These are phyloP conservation scores for Biston stratarius DNA, from an alignment of 2,888 invertebrate species.

Conservation along the genomic window DNA sequence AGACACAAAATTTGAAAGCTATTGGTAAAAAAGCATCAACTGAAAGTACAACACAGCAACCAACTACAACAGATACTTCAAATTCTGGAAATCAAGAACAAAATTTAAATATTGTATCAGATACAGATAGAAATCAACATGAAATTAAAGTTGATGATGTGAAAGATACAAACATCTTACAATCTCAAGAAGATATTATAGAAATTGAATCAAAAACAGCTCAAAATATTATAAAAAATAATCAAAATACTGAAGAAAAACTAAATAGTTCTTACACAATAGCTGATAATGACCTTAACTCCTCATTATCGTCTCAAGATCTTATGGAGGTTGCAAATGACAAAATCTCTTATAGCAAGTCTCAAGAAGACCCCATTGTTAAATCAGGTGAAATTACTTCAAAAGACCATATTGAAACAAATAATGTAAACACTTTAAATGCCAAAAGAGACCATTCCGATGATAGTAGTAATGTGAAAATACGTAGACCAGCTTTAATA, in stretches of 20 bases:
- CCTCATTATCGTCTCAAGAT: conserved; percentile 56
- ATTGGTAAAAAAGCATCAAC: conserved; percentile 56
- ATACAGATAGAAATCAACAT: conserved; percentile 20
- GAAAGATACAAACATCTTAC: not conserved
- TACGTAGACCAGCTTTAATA: conserved; percentile 32
- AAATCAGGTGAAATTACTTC: conserved; percentile 11
- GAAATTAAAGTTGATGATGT: conserved; percentile 10
- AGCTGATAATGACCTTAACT: conserved; percentile 47
- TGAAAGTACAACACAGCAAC: conserved; percentile 33
- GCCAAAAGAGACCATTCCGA: conserved; percentile 7
- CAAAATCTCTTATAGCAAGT: conserved; percentile 22
- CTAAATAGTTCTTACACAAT: conserved; percentile 58
- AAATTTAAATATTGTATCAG: conserved; percentile 7
- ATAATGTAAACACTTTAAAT: not conserved
- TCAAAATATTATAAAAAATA: not conserved
- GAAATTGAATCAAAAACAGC: conserved; percentile 7
- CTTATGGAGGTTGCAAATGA: conserved; percentile 52
- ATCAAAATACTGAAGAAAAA: conserved; percentile 47
- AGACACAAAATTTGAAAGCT: conserved; percentile 67
- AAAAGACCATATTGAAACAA: not conserved
- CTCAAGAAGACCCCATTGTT: conserved; percentile 15
- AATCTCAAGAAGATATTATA: not conserved
- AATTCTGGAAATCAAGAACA: conserved; percentile 32
- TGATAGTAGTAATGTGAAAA: conserved; percentile 4
- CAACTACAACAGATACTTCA: conserved; percentile 26